Evolutionary conservation across 1,140 invertebrate genomes (phyloP).

Genomic region (Ceratosolen fusciceps): DNA sequence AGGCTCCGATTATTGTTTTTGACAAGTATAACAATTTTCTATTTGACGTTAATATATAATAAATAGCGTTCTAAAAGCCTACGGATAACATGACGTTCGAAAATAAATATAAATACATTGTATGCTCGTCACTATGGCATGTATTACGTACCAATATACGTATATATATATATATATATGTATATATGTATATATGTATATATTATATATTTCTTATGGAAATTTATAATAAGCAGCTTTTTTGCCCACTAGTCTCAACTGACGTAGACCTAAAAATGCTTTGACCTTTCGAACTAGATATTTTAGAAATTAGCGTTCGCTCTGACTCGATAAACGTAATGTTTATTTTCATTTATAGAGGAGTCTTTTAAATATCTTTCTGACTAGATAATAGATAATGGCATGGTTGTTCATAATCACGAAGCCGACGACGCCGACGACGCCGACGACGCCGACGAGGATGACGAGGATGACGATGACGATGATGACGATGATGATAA

Average conservation of each 20-base stretch:
- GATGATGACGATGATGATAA: no score
- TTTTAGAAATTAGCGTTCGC: not conserved
- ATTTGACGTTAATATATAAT: not conserved
- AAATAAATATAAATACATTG: not conserved
- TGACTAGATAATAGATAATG: constrained; percentile 29
- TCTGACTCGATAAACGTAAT: not conserved
- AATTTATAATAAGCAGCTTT: not conserved
- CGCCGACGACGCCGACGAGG: no score
- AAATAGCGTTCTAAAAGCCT: not conserved
- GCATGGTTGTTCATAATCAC: not conserved
- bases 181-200: not conserved
- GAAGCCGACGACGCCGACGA: no score
- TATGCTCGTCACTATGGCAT: no score
- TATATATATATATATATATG: constrained; percentile 2
- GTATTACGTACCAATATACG: not conserved
- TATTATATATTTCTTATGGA: not conserved
- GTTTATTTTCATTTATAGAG: not conserved
- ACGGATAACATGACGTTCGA: not conserved
- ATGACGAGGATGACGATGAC: no score
- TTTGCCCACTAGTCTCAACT: no score
- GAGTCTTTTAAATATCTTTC: not conserved
- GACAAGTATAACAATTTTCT: not conserved
- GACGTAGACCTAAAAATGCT: no score
- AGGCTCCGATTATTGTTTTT: not conserved
- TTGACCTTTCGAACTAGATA: not conserved